Evolutionary conservation across 2,888 invertebrate genomes (phyloP).

Genomic region (Agriotes lineatus): DNA sequence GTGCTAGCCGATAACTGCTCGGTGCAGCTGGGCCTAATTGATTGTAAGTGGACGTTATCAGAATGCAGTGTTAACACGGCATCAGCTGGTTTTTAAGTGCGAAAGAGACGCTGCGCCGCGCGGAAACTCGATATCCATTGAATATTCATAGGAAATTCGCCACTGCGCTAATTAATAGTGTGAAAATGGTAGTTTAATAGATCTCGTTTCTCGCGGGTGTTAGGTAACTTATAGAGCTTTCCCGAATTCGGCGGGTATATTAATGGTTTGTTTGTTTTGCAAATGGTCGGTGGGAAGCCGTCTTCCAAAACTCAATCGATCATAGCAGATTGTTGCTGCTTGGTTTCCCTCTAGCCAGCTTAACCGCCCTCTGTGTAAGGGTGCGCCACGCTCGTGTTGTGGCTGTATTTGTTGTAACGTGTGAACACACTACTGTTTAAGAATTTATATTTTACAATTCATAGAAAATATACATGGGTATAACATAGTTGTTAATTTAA

Average conservation of each 20-base stretch:
- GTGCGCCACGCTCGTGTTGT: too few species aligned
- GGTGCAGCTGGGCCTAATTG: constrained; percentile 53
- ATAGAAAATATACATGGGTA: too few species aligned
- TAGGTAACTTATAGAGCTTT: constrained; percentile 38
- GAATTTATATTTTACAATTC: too few species aligned
- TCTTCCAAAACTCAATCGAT: constrained; percentile 21
- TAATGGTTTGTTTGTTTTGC: constrained; percentile 32
- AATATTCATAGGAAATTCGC: constrained; percentile 57
- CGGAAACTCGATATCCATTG: constrained; percentile 53
- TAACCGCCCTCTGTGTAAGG: neutral
- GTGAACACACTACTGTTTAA: too few species aligned
- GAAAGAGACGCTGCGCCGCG: constrained; percentile 9
- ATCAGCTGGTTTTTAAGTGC: constrained; percentile 9
- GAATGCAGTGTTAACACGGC: constrained; percentile 15
- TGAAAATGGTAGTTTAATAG: constrained; percentile 57
- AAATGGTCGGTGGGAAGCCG: constrained; percentile 26
- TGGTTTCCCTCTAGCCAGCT: constrained; percentile 1
- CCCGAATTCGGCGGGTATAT: constrained; percentile 28
- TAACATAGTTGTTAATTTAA: too few species aligned
- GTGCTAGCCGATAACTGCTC: constrained; percentile 39
- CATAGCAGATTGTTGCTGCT: constrained; percentile 10
- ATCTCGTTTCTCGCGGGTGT: constrained; percentile 39
- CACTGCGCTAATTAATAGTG: constrained; percentile 56
- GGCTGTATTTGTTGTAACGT: too few species aligned
- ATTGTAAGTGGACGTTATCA: constrained; percentile 51